Evolutionary conservation across 37 sponge, comb jelly and placozoan genomes (phyloP).

Genomic region (Cladorhizidae sp.): DNA sequence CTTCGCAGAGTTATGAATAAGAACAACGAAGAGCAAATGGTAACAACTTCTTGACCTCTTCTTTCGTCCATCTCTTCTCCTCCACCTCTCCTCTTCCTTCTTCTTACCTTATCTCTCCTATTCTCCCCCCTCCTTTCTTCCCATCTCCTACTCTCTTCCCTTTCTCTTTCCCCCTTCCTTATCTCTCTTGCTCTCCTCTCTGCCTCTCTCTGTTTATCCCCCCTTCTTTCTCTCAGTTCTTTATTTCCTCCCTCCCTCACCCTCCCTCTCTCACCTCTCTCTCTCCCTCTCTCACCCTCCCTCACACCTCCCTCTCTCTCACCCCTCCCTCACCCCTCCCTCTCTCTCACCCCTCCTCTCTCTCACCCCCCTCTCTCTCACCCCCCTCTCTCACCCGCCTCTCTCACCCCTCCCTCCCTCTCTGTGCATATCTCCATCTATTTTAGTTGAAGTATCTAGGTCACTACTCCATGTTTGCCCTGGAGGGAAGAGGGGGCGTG

Average conservation of each 20-base stretch:
- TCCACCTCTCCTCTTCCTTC: background rate
- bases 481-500: constrained; percentile 61
- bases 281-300: background rate
- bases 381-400: background rate
- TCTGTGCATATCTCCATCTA: background rate
- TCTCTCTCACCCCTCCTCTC: background rate
- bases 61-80: background rate
- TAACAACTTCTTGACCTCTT: background rate
- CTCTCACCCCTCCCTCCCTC: background rate
- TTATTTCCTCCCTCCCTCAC: background rate
- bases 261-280: background rate
- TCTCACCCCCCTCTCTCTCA: background rate
- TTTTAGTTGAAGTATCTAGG: constrained; percentile 22
- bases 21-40: constrained; percentile 38
- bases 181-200: background rate
- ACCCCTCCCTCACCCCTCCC: background rate
- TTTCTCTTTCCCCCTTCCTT: background rate
- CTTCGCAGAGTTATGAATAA: constrained; percentile 35
- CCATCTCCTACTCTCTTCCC: background rate
- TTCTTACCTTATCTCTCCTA: background rate
- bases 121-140: background rate
- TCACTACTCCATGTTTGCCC: constrained; percentile 44
- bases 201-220: background rate
- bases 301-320: background rate
- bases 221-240: background rate